Percentiles rank a stretch among this genome's conserved stretches.
Conservation (phyloP, 2,888 invertebrate species). For the Tiliacea citrago region DNA sequence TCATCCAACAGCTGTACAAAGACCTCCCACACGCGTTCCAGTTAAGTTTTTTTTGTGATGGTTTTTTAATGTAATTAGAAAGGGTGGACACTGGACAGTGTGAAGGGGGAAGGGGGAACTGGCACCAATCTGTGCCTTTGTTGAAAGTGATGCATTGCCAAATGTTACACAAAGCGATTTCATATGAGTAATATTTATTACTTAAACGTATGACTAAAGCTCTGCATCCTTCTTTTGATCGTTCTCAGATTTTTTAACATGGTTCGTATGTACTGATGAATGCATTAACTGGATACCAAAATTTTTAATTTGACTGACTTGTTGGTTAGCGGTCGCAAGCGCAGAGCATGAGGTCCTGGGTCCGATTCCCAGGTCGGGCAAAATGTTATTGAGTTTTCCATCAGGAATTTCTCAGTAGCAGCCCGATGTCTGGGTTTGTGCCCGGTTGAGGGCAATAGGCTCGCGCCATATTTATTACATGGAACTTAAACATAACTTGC, state of each 20-base stretch:
- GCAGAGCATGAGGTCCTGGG: too few relatives aligned
- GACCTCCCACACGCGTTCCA: slow-evolving; percentile 19
- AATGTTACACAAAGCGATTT: slow-evolving; percentile 40
- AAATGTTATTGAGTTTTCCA: too few relatives aligned
- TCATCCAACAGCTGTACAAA: slow-evolving; percentile 20
- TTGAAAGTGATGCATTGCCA: slow-evolving; percentile 34
- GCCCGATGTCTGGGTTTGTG: too few relatives aligned
- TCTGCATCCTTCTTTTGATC: not conserved
- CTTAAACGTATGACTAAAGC: slow-evolving; percentile 30
- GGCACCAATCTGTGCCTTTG: slow-evolving; percentile 34
- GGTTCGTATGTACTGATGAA: not conserved
- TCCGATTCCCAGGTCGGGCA: too few relatives aligned
- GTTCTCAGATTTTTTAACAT: not conserved
- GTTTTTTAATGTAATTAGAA: slow-evolving; percentile 43
- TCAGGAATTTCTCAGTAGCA: too few relatives aligned
- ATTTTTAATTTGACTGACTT: not conserved
- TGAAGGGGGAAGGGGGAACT: slow-evolving; percentile 9
- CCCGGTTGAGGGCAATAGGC: too few relatives aligned
- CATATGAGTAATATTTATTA: slow-evolving; percentile 28
- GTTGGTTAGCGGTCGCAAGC: too few relatives aligned
- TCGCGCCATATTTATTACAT: too few relatives aligned
- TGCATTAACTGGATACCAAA: not conserved
- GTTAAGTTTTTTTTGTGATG: slow-evolving; percentile 38
- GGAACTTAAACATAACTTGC: too few relatives aligned
- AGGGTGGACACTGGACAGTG: slow-evolving; percentile 27